Conservation (phyloP, 2,888 invertebrate genomes). For the Agrotis segetum region DNA sequence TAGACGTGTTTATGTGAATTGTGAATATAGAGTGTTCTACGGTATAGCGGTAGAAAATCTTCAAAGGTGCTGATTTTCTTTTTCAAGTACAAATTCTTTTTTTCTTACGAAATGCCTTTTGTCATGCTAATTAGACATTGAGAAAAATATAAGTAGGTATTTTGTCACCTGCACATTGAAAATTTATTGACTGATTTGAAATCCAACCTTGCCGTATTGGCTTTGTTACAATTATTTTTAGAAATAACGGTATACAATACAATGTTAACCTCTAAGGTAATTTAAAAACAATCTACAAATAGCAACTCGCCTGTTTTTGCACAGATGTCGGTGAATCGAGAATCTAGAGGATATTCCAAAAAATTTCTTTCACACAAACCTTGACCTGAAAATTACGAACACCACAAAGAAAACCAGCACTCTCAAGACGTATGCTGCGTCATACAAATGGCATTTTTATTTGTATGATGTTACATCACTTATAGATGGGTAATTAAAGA, state of each 20-base stretch:
- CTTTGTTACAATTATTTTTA: background rate
- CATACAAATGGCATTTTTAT: no score
- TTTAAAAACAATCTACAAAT: no score
- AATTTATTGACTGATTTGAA: background rate
- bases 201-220: slow-evolving; percentile 16
- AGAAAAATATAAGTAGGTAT: slow-evolving; percentile 6
- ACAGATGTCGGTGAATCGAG: no score
- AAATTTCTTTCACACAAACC: no score
- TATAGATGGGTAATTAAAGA: no score
- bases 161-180: slow-evolving; percentile 11
- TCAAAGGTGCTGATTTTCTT: slow-evolving; percentile 35
- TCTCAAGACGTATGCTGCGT: no score
- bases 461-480: no score
- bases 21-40: slow-evolving; percentile 13
- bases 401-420: no score
- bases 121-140: slow-evolving; percentile 43
- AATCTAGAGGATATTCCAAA: no score
- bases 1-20: slow-evolving; percentile 19
- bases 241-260: background rate
- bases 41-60: slow-evolving; percentile 2
- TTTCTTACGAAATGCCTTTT: slow-evolving; percentile 34
- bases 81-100: slow-evolving; percentile 32
- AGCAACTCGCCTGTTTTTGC: no score
- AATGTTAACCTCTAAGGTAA: background rate
- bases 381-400: no score